A percentile compares a stretch with the other conserved stretches of the same genome.
Conservation (phyloP, 2,888 invertebrate genomes). For the Papilio demoleus region DNA sequence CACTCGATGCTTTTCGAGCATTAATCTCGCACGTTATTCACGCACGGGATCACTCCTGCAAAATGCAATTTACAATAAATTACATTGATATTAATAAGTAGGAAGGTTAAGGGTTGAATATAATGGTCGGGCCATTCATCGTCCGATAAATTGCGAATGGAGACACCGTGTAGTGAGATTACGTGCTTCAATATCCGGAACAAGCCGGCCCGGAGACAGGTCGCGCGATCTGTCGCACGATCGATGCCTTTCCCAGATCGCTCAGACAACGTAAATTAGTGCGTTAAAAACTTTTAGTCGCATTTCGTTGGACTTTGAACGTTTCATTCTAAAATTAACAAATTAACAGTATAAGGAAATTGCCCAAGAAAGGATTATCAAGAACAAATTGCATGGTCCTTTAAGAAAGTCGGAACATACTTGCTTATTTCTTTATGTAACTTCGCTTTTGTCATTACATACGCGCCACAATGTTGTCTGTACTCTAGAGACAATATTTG, state of each 20-base stretch:
- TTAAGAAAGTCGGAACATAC: constrained; percentile 8
- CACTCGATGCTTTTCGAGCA: constrained; percentile 42
- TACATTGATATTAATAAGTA: constrained; percentile 82
- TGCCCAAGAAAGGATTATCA: constrained; percentile 46
- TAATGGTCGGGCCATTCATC: constrained; percentile 79
- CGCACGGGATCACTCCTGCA: constrained; percentile 70
- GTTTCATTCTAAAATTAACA: constrained; percentile 54
- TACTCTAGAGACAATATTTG: background rate
- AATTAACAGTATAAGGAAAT: constrained; percentile 53
- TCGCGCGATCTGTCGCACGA: constrained; percentile 43
- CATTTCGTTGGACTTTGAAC: constrained; percentile 54
- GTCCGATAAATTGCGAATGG: constrained; percentile 81
- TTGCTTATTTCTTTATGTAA: constrained; percentile 24
- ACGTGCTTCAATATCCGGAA: constrained; percentile 83
- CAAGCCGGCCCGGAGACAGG: constrained; percentile 56
- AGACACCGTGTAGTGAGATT: constrained; percentile 80
- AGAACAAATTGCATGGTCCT: constrained; percentile 46
- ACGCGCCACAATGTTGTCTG: background rate
- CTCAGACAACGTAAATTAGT: constrained; percentile 52
- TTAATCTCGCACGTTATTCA: constrained; percentile 57
- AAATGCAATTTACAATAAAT: constrained; percentile 84
- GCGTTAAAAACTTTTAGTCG: constrained; percentile 58
- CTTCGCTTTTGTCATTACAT: background rate
- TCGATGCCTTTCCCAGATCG: constrained; percentile 43
- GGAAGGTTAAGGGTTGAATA: constrained; percentile 80